Base-by-base conservation (phyloP, 2,113 vertebrate species). In the Anseranas semipalmata region DNA sequence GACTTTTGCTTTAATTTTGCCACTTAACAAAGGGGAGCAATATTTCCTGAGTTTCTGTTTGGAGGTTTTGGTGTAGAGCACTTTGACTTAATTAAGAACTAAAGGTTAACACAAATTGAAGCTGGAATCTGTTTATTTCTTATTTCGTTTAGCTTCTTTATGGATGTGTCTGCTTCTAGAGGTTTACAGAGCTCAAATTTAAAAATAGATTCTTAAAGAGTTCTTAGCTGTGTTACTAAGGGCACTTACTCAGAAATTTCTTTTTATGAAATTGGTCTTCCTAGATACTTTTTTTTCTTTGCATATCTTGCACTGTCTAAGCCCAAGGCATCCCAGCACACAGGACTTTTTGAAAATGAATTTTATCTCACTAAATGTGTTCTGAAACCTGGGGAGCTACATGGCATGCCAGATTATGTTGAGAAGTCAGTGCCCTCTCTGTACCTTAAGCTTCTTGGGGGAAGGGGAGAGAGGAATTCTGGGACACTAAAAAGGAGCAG, bases 21-120 rank as follows among this genome's bases (percentile, higher is more conserved):
- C 0, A 2, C 77, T 80, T 56, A 16, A 2, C 1, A 1, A 15
- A 66, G 3, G 7, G 21, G 19, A 37, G 3, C 7, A 4, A 46
- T 19, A 15, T 18, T 33, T 24, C 7, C 28, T 71, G 43, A 32
- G 9, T 9, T 78, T 30, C 24, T 18, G 5, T 7, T 22, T 78
- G 45, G 35, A 65, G 55, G 5, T 74, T 81, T 66, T 77, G 21
- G 33, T 68, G 15, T 43, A 18, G 35, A 58, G 24, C n/a, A 6
- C 52, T 79, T 62, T 74, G 20, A 24, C 15, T 65, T 79, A 12
- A 43, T 52, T 11, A 62, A 39, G 27, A 68, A 37, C 46, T 41
- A 17, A 87, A 53, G 27, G 33, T 19, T 19, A 41, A 41, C 11
- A 28, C 10, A 5, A n/a, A 24, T 55, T 75, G 21, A 85, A 75